Evolutionary conservation across 1,140 invertebrate species (phyloP).

Genomic region (Thaumetopoea pityocampa): DNA sequence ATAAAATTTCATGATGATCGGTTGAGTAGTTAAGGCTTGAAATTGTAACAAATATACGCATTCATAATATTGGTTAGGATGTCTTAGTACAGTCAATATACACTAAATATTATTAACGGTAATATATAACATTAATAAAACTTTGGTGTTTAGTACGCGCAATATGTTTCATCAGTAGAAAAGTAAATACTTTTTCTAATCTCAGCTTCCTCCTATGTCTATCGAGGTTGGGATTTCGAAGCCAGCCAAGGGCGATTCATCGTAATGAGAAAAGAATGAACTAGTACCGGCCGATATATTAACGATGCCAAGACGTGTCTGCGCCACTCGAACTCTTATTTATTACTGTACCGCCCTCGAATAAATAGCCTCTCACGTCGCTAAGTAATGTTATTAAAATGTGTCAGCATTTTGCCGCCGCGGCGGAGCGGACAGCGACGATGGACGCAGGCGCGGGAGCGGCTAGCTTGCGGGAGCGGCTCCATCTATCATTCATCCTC

Average conservation of each 20-base stretch:
- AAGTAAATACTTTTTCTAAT: too few relatives aligned
- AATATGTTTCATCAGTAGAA: too few relatives aligned
- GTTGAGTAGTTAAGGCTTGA: too few relatives aligned
- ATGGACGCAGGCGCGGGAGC: conserved; percentile 32
- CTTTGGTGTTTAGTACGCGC: too few relatives aligned
- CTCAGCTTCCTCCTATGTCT: too few relatives aligned
- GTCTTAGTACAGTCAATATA: too few relatives aligned
- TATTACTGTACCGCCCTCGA: conserved; percentile 61
- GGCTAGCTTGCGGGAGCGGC: conserved; percentile 34
- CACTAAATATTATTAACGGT: too few relatives aligned
- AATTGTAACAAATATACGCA: too few relatives aligned
- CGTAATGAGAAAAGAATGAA: conserved; percentile 59
- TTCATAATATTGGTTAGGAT: too few relatives aligned
- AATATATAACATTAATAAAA: too few relatives aligned
- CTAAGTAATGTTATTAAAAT: conserved; percentile 74
- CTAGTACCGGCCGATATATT: conserved; percentile 49
- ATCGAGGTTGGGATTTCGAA: conserved; percentile 8
- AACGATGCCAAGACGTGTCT: conserved; percentile 61
- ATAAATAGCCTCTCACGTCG: conserved; percentile 69
- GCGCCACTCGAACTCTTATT: conserved; percentile 67
- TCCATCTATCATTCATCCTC: conserved; percentile 75
- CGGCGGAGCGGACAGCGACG: too few relatives aligned
- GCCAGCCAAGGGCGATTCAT: conserved; percentile 3
- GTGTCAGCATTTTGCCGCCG: conserved; percentile 68
- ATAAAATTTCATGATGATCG: too few relatives aligned